These are phyloP conservation scores for Chaetogeoica ovagalla DNA, from an alignment of 2,888 invertebrate genomes.

Conservation along the genomic window DNA sequence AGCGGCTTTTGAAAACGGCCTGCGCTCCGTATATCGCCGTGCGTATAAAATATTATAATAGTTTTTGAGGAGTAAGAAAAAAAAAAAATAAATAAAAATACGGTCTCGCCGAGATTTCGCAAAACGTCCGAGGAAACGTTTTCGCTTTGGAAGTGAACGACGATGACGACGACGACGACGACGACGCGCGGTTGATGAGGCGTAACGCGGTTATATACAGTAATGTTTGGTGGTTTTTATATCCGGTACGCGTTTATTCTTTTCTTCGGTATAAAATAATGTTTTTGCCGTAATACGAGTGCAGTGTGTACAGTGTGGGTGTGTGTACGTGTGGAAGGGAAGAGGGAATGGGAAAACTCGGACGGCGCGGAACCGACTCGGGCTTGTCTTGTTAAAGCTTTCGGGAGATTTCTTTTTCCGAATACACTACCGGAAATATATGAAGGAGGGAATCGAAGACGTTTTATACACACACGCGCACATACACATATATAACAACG, in stretches of 20 bases:
- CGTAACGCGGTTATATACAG: conserved; percentile 10
- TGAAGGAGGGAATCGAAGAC: background rate
- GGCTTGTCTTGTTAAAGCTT: conserved; percentile 41
- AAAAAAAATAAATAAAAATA: no score
- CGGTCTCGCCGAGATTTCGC: background rate
- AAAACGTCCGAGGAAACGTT: conserved; percentile 49
- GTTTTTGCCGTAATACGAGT: conserved; percentile 17
- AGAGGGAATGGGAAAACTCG: conserved; percentile 6
- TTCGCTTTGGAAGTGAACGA: conserved; percentile 27
- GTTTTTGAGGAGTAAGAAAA: no score
- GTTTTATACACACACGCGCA: conserved; percentile 5
- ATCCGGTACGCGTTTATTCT: conserved; percentile 51
- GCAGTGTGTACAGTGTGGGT: background rate
- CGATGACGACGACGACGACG: background rate
- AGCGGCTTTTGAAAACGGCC: no score
- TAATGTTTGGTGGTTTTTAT: conserved; percentile 43
- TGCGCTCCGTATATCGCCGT: no score
- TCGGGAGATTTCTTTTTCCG: conserved; percentile 44
- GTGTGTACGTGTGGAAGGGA: background rate
- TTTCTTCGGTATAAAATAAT: conserved; percentile 49
- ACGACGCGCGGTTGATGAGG: conserved; percentile 24
- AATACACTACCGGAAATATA: conserved; percentile 39
- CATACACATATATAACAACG: background rate
- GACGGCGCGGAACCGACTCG: conserved; percentile 30
- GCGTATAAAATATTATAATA: no score